A percentile compares a stretch with the other conserved stretches of the same genome.
phyloP scores from a whole-genome alignment of 2,888 invertebrate genomes.

The Mimas tiliae region DNA sequence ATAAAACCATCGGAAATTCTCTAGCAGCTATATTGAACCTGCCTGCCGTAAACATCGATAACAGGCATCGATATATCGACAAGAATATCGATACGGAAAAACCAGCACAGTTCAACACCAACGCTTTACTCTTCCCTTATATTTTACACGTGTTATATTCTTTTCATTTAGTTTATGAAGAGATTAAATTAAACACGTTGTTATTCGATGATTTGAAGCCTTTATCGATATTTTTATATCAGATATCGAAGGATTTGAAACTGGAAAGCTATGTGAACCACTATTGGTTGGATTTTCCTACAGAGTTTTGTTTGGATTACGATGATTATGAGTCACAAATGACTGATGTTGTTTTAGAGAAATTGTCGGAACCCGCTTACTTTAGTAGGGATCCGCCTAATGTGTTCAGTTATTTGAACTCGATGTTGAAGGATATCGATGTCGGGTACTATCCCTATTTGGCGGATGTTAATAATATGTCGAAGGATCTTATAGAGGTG shows the following conservation, averaged over 20 bases:
- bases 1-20: slow-evolving; percentile 75
- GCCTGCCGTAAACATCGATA: slow-evolving; percentile 42
- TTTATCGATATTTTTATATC: slow-evolving; percentile 89
- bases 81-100: slow-evolving; percentile 53
- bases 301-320: slow-evolving; percentile 75
- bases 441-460: slow-evolving; percentile 89
- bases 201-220: slow-evolving; percentile 87
- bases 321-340: slow-evolving; percentile 79
- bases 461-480: slow-evolving; percentile 88
- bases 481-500: slow-evolving; percentile 90
- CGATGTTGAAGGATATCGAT: slow-evolving; percentile 84
- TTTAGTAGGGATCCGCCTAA: slow-evolving; percentile 87
- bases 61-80: slow-evolving; percentile 39
- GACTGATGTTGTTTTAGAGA: slow-evolving; percentile 82
- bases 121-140: slow-evolving; percentile 89
- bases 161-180: slow-evolving; percentile 95
- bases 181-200: slow-evolving; percentile 92
- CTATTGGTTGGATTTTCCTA: slow-evolving; percentile 94
- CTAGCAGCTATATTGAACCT: slow-evolving; percentile 74
- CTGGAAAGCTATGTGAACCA: slow-evolving; percentile 89
- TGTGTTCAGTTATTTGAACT: slow-evolving; percentile 89
- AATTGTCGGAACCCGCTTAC: slow-evolving; percentile 85
- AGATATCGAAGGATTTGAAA: slow-evolving; percentile 90
- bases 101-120: slow-evolving; percentile 83
- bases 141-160: slow-evolving; percentile 90